Conservation (phyloP, 2,888 invertebrate species). For the Zygogramma bicolorata region DNA sequence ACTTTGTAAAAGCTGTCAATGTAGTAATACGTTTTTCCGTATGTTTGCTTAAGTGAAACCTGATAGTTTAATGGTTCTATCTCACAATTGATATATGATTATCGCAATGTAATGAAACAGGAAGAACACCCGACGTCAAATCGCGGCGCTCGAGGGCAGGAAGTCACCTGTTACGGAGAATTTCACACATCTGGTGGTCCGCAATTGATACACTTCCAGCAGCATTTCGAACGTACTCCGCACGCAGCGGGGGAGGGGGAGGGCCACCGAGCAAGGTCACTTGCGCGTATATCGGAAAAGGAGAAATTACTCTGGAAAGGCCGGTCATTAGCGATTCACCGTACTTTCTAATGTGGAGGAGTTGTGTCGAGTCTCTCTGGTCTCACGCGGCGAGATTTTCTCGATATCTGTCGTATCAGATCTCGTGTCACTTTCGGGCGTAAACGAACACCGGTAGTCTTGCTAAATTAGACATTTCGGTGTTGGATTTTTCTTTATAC, state of each 20-base stretch:
- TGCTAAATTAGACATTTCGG: neutral
- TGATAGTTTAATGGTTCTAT: too few species aligned
- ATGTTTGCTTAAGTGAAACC: too few species aligned
- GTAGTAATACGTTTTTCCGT: too few species aligned
- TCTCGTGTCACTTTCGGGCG: neutral
- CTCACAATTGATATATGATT: too few species aligned
- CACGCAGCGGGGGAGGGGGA: too few species aligned
- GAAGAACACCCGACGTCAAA: neutral
- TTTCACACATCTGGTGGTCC: constrained; percentile 9
- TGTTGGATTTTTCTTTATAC: neutral
- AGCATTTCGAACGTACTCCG: too few species aligned
- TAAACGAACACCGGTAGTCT: neutral
- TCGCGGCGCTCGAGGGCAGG: neutral
- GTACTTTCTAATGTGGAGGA: constrained; percentile 47
- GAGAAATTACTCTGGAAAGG: constrained; percentile 43
- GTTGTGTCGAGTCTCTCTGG: constrained; percentile 28
- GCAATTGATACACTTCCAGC: neutral
- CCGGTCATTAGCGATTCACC: constrained; percentile 36
- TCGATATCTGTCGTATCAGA: neutral
- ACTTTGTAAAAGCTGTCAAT: too few species aligned
- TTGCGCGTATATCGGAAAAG: constrained; percentile 7
- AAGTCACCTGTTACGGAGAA: neutral
- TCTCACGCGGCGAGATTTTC: constrained; percentile 19
- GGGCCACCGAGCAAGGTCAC: constrained; percentile 14
- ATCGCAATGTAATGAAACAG: neutral